Evolutionary conservation across 2,888 invertebrate species (phyloP).

Genomic region (Eumacrocentrus americanus): DNA sequence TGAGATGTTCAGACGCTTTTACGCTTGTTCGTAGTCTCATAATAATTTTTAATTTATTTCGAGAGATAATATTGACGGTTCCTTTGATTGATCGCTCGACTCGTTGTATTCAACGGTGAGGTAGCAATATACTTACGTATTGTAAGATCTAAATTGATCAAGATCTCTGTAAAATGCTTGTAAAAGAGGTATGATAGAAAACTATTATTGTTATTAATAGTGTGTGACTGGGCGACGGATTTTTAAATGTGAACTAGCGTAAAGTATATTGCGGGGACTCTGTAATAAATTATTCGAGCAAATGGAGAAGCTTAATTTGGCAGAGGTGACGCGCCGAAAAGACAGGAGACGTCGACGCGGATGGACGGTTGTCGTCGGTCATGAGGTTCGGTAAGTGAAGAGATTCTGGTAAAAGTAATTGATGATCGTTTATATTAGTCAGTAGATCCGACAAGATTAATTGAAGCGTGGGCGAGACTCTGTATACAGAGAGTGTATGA

Average conservation of each 20-base stretch:
- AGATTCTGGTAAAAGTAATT: constrained; percentile 4
- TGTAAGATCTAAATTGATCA: neutral
- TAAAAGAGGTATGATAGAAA: too few relatives aligned
- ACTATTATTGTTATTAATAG: neutral
- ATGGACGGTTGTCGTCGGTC: constrained; percentile 78
- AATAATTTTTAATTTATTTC: constrained; percentile 21
- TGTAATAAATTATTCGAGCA: neutral
- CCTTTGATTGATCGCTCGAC: neutral
- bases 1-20: constrained; percentile 53
- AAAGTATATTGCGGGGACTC: too few relatives aligned
- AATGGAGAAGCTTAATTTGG: constrained; percentile 54
- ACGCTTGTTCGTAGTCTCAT: constrained; percentile 39
- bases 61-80: neutral
- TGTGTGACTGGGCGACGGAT: neutral
- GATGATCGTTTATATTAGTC: neutral
- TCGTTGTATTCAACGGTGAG: neutral
- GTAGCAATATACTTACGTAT: neutral
- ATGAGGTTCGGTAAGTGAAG: constrained; percentile 71
- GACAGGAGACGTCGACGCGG: constrained; percentile 69
- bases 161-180: too few relatives aligned
- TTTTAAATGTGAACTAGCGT: neutral
- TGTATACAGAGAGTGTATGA: neutral
- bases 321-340: constrained; percentile 55
- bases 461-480: neutral
- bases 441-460: neutral